Base-by-base conservation (phyloP, 2,888 invertebrate genomes). In the Tortrix viridana region DNA sequence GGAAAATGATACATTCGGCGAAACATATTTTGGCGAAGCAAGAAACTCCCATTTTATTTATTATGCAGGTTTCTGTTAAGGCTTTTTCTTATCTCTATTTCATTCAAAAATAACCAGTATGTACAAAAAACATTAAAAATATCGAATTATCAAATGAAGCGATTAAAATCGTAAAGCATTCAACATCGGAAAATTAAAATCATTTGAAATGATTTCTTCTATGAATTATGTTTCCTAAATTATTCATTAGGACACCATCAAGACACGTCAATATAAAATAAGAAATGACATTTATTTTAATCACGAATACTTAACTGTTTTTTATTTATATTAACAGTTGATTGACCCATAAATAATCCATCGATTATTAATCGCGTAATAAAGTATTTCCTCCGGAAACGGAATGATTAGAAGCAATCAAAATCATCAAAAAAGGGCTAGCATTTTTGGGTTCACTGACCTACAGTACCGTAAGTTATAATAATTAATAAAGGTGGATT, bases 341-440 rank as follows among this genome's bases (percentile, higher is more conserved):
- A 23, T 46, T 56, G 62, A 46, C 37, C 60, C 6, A 41, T 53
- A 38, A 5, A 41, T 53, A 41, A 19, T 5, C 18, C 6, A 20
- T 44, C 14, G 46, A 16, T 52, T 20, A 43, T 48, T 55, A 62
- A 52, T 12, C 44, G 19, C 3, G 26, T 18, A 52, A 52, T 62
- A 62, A 57, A 52, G 46, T 32, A 57, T 38, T 46, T 62, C 56
- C 62, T 57, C 46, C 50, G 62, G 56, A 62, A 62, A 38, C 20
- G 32, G 19, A 46, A 19, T 18, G 46, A 57, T 62, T 50, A n/a
- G 18, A 44, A 46, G 23, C 46, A 56, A 56, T 62, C 37, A 52
- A 46, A 56, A 50, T 6, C 16, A 22, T 50, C 46, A 37, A 52
- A 38, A 57, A 62, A 46, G 50, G 46, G 23, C 38, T 20, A 56